Percentiles rank a stretch among this genome's conserved stretches.
phyloP scores from a whole-genome alignment of 2,113 vertebrate genomes.

The Bubalus kerabau region DNA sequence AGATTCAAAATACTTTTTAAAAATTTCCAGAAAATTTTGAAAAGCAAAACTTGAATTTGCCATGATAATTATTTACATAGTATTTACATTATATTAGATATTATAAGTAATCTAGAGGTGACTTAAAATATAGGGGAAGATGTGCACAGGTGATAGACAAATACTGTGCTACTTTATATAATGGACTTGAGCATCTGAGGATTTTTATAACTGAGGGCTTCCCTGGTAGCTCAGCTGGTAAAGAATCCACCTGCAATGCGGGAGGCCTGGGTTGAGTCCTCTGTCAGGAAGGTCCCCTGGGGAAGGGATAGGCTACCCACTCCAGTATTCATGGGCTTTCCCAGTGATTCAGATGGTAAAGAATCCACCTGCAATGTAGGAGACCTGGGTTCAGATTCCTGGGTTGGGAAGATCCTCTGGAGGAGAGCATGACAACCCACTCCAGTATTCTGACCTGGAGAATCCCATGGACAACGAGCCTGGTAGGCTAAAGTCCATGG shows the following conservation, averaged over 20 bases:
- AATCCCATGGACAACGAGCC: not conserved
- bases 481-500: not conserved
- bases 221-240: not conserved
- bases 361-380: not conserved
- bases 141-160: not conserved
- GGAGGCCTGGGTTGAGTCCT: not conserved
- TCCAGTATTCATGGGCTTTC: not conserved
- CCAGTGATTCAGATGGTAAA: not conserved
- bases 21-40: not conserved
- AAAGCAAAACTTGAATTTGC: not conserved
- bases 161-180: not conserved
- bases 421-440: not conserved
- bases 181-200: accelerated
- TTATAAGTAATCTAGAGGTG: not conserved
- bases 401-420: not conserved
- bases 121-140: not conserved
- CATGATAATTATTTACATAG: not conserved
- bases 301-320: not conserved
- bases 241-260: not conserved
- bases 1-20: not conserved
- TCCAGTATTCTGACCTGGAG: not conserved
- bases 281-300: not conserved
- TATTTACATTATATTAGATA: not conserved
- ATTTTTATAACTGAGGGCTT: not conserved
- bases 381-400: not conserved